A percentile compares a stretch with the other conserved stretches of the same genome.
Conservation (phyloP, 2,113 vertebrate species). For the Chloropsis hardwickii region DNA sequence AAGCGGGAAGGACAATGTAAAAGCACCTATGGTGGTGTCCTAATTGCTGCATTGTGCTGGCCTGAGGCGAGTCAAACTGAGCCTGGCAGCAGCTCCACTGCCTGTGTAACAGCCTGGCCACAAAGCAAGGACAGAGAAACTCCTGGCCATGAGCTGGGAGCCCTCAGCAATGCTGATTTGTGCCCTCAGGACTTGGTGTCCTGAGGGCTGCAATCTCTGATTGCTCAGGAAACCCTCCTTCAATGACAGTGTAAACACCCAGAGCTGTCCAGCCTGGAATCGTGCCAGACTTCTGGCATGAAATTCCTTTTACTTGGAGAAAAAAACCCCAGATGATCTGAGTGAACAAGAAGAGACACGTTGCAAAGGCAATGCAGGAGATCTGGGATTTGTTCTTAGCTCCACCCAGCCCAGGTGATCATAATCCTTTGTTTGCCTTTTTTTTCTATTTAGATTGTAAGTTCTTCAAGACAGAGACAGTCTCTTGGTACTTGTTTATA, state of each 20-base stretch:
- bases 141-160: neutral
- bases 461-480: conserved; percentile 35
- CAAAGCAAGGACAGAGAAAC: neutral
- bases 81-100: neutral
- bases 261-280: conserved; percentile 1
- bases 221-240: neutral
- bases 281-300: neutral
- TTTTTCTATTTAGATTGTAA: conserved; percentile 16
- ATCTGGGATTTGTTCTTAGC: conserved; percentile 2
- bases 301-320: neutral
- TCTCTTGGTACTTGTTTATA: conserved; percentile 26
- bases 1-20: neutral
- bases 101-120: neutral
- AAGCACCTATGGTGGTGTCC: rapidly evolving
- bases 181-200: neutral
- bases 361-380: neutral
- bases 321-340: neutral
- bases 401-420: neutral
- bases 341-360: conserved; percentile 25
- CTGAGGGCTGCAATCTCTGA: neutral
- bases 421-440: conserved; percentile 52
- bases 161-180: neutral
- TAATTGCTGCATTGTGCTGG: neutral
- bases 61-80: neutral
- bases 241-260: neutral